A percentile compares a stretch with the other conserved stretches of the same genome.
Conservation (phyloP, 2,888 invertebrate genomes). For the Drosophila pseudotalamancana region DNA sequence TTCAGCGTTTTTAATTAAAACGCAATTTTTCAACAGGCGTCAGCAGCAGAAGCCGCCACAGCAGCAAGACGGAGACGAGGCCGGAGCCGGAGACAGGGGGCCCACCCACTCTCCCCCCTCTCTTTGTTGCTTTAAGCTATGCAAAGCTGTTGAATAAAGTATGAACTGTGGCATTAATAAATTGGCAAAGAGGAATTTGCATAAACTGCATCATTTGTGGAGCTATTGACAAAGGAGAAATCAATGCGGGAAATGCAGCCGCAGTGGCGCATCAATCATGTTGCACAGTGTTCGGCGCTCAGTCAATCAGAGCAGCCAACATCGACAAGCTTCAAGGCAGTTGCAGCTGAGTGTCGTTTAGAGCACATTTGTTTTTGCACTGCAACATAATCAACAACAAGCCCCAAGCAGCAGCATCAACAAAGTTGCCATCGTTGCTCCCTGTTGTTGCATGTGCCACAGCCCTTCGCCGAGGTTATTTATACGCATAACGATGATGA, state of each 20-base stretch:
- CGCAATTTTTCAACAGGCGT: conserved; percentile 69
- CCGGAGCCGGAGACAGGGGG: too few species aligned
- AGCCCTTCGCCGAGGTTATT: conserved; percentile 33
- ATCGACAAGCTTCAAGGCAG: conserved; percentile 28
- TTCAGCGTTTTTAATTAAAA: conserved; percentile 79
- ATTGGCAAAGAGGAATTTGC: conserved; percentile 29
- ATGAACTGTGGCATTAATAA: conserved; percentile 34
- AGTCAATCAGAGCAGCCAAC: conserved; percentile 51
- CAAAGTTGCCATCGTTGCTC: conserved; percentile 8
- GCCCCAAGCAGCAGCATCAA: conserved; percentile 21
- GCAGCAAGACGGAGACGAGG: neutral
- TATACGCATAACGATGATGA: conserved; percentile 32
- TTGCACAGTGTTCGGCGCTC: conserved; percentile 17
- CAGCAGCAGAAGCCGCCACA: conserved; percentile 28
- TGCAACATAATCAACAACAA: conserved; percentile 61
- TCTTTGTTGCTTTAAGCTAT: conserved; percentile 34
- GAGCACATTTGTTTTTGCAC: conserved; percentile 43
- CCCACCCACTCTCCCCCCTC: neutral
- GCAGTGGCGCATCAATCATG: conserved; percentile 57
- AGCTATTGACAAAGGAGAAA: conserved; percentile 23
- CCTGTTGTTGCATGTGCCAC: conserved; percentile 19
- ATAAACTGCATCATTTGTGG: conserved; percentile 32
- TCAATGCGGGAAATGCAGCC: conserved; percentile 48
- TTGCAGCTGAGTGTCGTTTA: conserved; percentile 38
- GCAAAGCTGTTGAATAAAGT: conserved; percentile 60